Conservation (phyloP, 2,113 vertebrate species). For the Pluvianellus socialis region DNA sequence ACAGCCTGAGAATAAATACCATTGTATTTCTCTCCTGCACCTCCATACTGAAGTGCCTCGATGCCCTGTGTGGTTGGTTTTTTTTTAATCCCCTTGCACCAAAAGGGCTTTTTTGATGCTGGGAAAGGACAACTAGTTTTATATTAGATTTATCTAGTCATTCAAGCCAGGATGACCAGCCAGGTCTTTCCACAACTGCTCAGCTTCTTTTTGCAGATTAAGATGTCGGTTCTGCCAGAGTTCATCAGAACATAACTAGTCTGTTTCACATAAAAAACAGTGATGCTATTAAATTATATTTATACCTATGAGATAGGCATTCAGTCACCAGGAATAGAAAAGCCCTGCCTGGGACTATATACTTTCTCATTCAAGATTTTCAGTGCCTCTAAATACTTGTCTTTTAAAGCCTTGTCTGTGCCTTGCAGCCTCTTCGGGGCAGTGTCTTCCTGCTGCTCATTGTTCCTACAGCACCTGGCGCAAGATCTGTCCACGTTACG, state of each 20-base stretch:
- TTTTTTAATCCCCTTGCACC: background rate
- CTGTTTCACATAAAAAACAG: background rate
- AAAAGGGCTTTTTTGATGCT: background rate
- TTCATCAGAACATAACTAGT: background rate
- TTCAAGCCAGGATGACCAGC: background rate
- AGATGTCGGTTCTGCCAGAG: background rate
- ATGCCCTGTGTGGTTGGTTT: background rate
- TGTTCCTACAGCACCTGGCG: background rate
- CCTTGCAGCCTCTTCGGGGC: background rate
- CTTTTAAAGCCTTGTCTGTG: background rate
- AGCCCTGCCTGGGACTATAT: background rate
- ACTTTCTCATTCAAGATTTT: background rate
- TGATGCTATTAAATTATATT: background rate
- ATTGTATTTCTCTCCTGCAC: background rate
- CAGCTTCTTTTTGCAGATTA: background rate
- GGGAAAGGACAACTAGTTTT: background rate
- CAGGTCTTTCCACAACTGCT: background rate
- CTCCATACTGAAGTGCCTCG: background rate
- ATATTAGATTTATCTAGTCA: background rate
- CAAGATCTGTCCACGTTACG: accelerated
- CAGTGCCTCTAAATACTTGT: background rate
- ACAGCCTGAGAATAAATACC: background rate
- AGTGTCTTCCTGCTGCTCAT: background rate
- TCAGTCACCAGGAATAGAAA: background rate
- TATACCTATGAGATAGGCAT: background rate